Base-by-base conservation (phyloP, 2,797 vertebrate species). In the Monodelphis domestica region DNA sequence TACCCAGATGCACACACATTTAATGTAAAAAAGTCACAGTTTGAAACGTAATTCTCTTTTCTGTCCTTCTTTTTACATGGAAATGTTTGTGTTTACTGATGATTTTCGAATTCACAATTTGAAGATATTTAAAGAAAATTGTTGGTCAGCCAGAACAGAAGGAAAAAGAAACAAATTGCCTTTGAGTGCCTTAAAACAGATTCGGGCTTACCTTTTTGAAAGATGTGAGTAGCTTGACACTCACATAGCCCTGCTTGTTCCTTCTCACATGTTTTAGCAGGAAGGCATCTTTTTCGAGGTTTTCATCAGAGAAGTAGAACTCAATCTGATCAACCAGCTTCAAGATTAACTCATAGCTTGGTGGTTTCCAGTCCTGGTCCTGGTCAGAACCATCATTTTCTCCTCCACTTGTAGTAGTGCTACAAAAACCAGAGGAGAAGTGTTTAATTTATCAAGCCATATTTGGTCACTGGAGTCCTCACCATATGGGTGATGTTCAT, bases 211-310 rank as follows among this genome's bases (percentile, higher is more conserved):
- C 99, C 99, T 99, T 99, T 98, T 99, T 99, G 98, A 99, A 99
- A 2, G 99, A 99, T 1, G 99, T 99, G 97, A 99, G 99, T 91
- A 99, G 98, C 98, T 99, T 99, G 97, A 99, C 99, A 14, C 99
- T 99, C 98, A 99, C 99, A 0, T 99, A 99, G 28, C 99, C 99
- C 88, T 99, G 98, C 98, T 99, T 99, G 98, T 99, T 99, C 96
- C 99, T 99, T 90, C 99, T 97, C 95, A 99, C 99, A 0, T 99
- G 99, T 97, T 99, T 99, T 30, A 99, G 98, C 93, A 99, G 98
- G 97, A 99, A 99, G 96, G 99, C 99, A 0, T 99, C 99, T 56
- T 99, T 99, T 98, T 99, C 99, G 97, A 99, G 98, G 98, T 99
- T 99, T 93, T 99, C 99, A 52, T 99, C 99, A 0, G 99, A 99